Percentiles rank a stretch among this genome's conserved stretches.
Evolutionary conservation across 2,797 vertebrate species (phyloP).

Genomic region (Parambassis ranga): DNA sequence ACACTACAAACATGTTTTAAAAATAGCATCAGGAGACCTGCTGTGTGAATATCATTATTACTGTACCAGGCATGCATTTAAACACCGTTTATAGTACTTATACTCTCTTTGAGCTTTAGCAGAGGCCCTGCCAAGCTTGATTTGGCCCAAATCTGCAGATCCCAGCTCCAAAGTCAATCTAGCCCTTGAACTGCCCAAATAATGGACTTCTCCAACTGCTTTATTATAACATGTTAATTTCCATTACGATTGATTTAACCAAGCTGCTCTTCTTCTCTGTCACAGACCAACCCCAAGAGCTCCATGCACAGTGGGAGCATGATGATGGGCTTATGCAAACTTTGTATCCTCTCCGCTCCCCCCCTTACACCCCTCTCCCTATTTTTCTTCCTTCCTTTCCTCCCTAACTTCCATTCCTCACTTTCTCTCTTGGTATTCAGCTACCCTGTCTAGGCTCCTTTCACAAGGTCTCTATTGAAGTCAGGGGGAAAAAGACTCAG

Average conservation of each 20-base stretch:
- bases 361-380: not conserved
- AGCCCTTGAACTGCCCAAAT: slow-evolving; percentile 72
- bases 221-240: slow-evolving; percentile 82
- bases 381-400: slow-evolving; percentile 27
- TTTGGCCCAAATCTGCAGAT: slow-evolving; percentile 52
- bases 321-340: slow-evolving; percentile 53
- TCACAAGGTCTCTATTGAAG: slow-evolving; percentile 78
- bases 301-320: slow-evolving; percentile 50
- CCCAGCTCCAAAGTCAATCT: slow-evolving; percentile 60
- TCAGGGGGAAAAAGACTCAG: slow-evolving; percentile 71
- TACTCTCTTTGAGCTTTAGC: slow-evolving; percentile 33
- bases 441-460: slow-evolving; percentile 69
- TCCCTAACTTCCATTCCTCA: slow-evolving; percentile 64
- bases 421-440: slow-evolving; percentile 70
- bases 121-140: slow-evolving; percentile 42
- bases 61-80: slow-evolving; percentile 20
- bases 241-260: slow-evolving; percentile 79
- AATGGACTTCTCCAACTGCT: slow-evolving; percentile 67
- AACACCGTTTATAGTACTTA: slow-evolving; percentile 41
- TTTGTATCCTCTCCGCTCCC: slow-evolving; percentile 35
- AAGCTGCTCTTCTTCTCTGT: slow-evolving; percentile 62
- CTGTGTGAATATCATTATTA: slow-evolving; percentile 3
- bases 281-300: slow-evolving; percentile 50
- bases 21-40: not conserved
- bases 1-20: not conserved